Percentiles rank a stretch among this genome's conserved stretches.
Conservation (phyloP, 2,888 invertebrate species). For the Epistrophe eligans region DNA sequence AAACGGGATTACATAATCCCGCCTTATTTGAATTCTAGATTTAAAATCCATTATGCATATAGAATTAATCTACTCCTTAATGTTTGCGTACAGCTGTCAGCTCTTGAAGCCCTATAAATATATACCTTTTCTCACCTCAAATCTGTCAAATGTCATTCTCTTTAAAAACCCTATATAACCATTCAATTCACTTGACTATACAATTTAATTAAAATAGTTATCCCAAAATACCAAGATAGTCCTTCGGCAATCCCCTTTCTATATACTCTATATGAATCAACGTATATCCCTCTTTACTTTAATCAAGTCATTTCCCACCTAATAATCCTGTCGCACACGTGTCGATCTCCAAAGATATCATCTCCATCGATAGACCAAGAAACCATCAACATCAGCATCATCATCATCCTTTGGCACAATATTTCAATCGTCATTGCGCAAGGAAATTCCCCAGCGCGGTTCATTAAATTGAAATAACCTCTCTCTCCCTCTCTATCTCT, state of each 20-base stretch:
- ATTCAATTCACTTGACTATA: constrained; percentile 35
- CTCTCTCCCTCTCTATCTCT: constrained; percentile 8
- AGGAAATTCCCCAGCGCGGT: constrained; percentile 46
- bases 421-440: constrained; percentile 40
- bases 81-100: not conserved
- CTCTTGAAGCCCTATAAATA: not conserved
- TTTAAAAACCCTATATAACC: not conserved
- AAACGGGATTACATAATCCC: too few species aligned
- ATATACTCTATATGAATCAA: not conserved
- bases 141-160: constrained; percentile 44
- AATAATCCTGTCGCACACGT: constrained; percentile 66
- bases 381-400: constrained; percentile 7
- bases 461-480: constrained; percentile 72
- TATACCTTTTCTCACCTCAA: constrained; percentile 5
- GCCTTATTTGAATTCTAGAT: not conserved
- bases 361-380: constrained; percentile 16
- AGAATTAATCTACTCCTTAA: not conserved
- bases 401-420: not conserved
- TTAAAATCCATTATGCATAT: not conserved
- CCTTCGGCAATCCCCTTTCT: not conserved
- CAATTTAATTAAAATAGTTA: constrained; percentile 65
- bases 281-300: constrained; percentile 24
- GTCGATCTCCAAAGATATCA: constrained; percentile 68
- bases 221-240: constrained; percentile 12
- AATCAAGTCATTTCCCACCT: constrained; percentile 70